Evolutionary conservation across 1,140 invertebrate genomes (phyloP).

Genomic region (Proctacanthus coquilletti): DNA sequence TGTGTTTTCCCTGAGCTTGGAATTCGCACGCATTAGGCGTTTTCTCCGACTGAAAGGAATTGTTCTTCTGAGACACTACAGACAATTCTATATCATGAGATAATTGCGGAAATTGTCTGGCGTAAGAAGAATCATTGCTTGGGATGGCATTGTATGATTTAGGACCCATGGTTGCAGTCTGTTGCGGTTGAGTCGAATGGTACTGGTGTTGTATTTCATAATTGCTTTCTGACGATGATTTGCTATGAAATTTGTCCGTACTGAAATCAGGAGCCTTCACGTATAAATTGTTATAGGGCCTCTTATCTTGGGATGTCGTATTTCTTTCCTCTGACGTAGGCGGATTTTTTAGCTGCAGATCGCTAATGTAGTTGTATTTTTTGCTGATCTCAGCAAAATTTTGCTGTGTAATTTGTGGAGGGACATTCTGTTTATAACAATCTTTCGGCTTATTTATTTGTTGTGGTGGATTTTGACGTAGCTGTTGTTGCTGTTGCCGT

Average conservation of each 20-base stretch:
- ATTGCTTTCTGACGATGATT: too few relatives aligned
- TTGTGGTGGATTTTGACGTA: too few relatives aligned
- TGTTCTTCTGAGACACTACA: not conserved
- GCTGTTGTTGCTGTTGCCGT: too few relatives aligned
- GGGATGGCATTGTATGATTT: too few relatives aligned
- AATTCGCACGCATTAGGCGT: too few relatives aligned
- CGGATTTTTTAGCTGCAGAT: slow-evolving; percentile 7
- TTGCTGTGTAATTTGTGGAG: slow-evolving; percentile 1
- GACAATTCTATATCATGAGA: slow-evolving; percentile 5
- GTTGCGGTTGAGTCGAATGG: not conserved
- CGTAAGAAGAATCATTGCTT: too few relatives aligned
- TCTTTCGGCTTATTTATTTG: too few relatives aligned
- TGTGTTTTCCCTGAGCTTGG: too few relatives aligned
- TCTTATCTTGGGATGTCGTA: not conserved
- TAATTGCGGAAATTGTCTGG: slow-evolving; percentile 3
- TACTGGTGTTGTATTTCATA: not conserved
- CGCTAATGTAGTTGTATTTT: slow-evolving; percentile 8
- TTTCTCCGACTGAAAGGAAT: too few relatives aligned
- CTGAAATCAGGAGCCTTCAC: slow-evolving; percentile 4
- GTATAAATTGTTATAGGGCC: not conserved
- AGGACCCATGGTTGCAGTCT: not conserved
- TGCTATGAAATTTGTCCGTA: not conserved
- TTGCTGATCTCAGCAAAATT: slow-evolving; percentile 8
- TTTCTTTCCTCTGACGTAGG: not conserved
- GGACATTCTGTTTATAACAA: too few relatives aligned